Base-by-base conservation (phyloP, 2,888 invertebrate species). In the Tribolium freemani region DNA sequence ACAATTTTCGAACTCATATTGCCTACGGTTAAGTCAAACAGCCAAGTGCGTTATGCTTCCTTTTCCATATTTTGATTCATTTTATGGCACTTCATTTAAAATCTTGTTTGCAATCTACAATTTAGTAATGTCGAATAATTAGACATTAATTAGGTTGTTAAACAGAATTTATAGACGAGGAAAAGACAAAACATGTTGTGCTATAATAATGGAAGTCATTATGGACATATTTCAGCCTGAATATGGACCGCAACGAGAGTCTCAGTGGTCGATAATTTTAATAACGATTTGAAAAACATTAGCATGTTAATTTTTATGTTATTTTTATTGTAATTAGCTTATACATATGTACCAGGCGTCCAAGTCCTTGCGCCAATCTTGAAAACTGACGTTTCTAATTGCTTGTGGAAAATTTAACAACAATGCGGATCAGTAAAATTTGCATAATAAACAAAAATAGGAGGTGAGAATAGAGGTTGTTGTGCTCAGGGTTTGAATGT, bases 281-380 rank as follows among this genome's bases (percentile, higher is more conserved):
- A 53, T 53, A 53, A 16, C 53, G 26, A 20, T 20, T 53, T 16
- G 9, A 53, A 16, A 53, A 53, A n/a, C 21, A 46, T 60, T 60
- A 60, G 10, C 60, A 60, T 60, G 46, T 45, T 60, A 60, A 60
- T 60, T 60, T 45, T 60, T 46, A 60, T 46, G 20, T 46, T 44
- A 21, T 60, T 46, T 60, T 45, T 60, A 60, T 60, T 60, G 9
- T 46, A 60, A 60, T 60, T 26, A 31, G 46, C 20, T 46, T 8
- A 60, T 60, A 20, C 21, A 46, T 60, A 60, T 60, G 60, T 16
- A 60, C 46, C 9, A 45, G 26, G 60, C 10, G 60, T 26, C 45
- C 45, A 38, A 60, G 48, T 26, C 60, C 60, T 60, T 60, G 60
- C 21, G 45, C 45, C 45, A 46, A 20, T 60, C 60, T 46, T 60